A percentile compares a stretch with the other conserved stretches of the same genome.
Conservation (phyloP, 2,888 invertebrate genomes). For the Conomelus anceps region DNA sequence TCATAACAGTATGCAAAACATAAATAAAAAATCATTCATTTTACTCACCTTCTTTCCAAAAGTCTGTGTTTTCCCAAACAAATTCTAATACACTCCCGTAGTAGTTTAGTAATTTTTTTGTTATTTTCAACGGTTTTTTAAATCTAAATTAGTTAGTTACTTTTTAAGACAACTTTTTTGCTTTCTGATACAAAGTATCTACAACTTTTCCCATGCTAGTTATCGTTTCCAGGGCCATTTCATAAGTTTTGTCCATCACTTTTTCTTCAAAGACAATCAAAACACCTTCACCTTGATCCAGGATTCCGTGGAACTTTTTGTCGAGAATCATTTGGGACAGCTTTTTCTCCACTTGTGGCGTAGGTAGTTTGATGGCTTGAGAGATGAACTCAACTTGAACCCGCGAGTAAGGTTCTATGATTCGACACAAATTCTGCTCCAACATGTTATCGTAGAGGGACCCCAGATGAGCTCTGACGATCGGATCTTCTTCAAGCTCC, state of each 20-base stretch:
- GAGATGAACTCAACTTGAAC: slow-evolving; percentile 90
- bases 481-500: slow-evolving; percentile 91
- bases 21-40: neutral
- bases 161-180: slow-evolving; percentile 70
- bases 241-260: slow-evolving; percentile 92
- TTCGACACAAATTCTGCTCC: slow-evolving; percentile 96
- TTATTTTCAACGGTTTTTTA: neutral
- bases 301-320: slow-evolving; percentile 92
- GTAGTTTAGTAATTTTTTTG: neutral
- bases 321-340: slow-evolving; percentile 98
- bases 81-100: no score
- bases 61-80: no score
- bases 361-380: slow-evolving; percentile 79
- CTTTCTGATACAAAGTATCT: slow-evolving; percentile 97
- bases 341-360: slow-evolving; percentile 94
- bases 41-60: neutral
- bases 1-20: no score
- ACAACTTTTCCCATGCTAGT: slow-evolving; percentile 99
- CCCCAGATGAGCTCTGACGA: slow-evolving; percentile 93
- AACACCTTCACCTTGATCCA: slow-evolving; percentile 98
- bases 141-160: neutral
- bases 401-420: slow-evolving; percentile 97
- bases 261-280: slow-evolving; percentile 96
- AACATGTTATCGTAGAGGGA: slow-evolving; percentile 97
- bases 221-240: slow-evolving; percentile 93